These are phyloP conservation scores for Gadus macrocephalus DNA, from an alignment of 2,113 vertebrate genomes.

Conservation along the genomic window DNA sequence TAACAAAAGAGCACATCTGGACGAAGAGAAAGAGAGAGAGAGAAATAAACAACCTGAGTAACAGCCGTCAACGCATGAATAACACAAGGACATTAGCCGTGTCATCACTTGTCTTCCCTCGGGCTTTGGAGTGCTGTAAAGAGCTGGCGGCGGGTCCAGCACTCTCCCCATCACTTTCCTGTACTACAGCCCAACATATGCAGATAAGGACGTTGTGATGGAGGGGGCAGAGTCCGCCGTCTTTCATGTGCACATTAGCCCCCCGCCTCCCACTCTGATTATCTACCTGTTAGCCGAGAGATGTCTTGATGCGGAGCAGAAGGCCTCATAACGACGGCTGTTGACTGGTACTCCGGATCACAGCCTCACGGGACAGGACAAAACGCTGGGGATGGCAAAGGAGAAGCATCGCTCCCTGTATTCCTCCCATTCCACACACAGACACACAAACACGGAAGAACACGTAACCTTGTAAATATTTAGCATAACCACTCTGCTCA, in stretches of 20 bases:
- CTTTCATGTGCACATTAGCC: constrained; percentile 14
- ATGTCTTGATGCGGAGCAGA: constrained; percentile 47
- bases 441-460: too few relatives aligned
- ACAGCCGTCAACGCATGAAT: too few relatives aligned
- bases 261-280: constrained; percentile 15
- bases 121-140: too few relatives aligned
- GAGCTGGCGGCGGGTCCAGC: too few relatives aligned
- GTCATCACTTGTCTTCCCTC: too few relatives aligned
- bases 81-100: too few relatives aligned
- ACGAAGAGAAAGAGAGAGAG: neutral
- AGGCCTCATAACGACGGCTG: constrained; percentile 54
- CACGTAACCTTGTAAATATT: constrained; percentile 24
- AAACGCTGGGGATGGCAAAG: constrained; percentile 39
- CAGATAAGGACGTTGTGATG: constrained; percentile 9
- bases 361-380: constrained; percentile 54
- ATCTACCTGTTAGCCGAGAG: constrained; percentile 50
- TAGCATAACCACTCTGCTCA: constrained; percentile 21
- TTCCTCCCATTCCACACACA: neutral
- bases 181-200: too few relatives aligned
- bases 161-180: too few relatives aligned
- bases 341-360: constrained; percentile 57
- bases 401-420: constrained; percentile 24
- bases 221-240: constrained; percentile 15
- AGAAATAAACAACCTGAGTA: neutral
- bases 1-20: neutral